A percentile compares a stretch with the other conserved stretches of the same genome.
Conservation (phyloP, 2,888 invertebrate genomes). For the Tiliacea aurago region DNA sequence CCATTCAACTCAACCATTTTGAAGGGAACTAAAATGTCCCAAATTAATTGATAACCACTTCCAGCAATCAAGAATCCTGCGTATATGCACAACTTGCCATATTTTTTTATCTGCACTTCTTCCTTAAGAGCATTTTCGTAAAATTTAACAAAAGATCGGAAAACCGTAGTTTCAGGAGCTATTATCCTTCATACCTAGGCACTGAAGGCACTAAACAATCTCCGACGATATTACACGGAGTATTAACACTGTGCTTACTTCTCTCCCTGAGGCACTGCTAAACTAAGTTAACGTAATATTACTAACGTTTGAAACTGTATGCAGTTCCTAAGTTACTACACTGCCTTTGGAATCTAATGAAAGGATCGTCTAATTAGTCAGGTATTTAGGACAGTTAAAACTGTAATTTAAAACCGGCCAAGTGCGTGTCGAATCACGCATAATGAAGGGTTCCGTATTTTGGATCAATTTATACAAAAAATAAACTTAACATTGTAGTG, state of each 20-base stretch:
- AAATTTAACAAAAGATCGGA: not conserved
- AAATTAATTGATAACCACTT: not conserved
- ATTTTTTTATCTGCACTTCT: too few species aligned
- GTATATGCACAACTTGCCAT: too few species aligned
- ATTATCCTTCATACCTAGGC: conserved; percentile 2
- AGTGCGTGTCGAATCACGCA: too few species aligned
- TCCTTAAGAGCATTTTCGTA: not conserved
- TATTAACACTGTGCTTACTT: conserved; percentile 25
- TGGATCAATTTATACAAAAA: too few species aligned
- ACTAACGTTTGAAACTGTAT: conserved; percentile 29
- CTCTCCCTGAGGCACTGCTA: conserved; percentile 24
- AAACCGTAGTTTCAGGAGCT: not conserved
- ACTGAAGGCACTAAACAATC: conserved; percentile 25
- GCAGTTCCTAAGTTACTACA: not conserved
- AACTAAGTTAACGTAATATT: conserved; percentile 42
- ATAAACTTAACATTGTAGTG: too few species aligned
- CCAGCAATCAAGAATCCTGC: too few species aligned
- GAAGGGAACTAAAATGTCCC: too few species aligned
- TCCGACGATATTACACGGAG: conserved; percentile 20
- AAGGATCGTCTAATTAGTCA: not conserved
- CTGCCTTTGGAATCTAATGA: not conserved
- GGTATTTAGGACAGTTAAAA: not conserved
- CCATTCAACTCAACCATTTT: too few species aligned
- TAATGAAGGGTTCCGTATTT: too few species aligned
- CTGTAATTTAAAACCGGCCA: not conserved